Base-by-base conservation (phyloP, 2,797 vertebrate genomes). In the Leptodactylus fallax region DNA sequence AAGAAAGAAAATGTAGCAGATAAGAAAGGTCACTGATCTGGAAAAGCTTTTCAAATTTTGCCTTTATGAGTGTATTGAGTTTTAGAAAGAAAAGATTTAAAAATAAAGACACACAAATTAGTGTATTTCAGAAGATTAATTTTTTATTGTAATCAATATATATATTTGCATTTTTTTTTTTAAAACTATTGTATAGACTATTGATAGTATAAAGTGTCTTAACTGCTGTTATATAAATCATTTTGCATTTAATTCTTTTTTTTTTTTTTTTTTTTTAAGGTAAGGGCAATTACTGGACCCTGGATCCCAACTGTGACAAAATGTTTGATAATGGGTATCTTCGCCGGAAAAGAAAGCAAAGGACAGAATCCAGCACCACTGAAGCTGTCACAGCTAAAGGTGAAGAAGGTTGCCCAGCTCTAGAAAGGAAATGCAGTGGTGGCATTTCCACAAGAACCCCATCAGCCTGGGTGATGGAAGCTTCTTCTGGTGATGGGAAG, bases 291-390 rank as follows among this genome's bases (percentile, higher is more conserved):
- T 99, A 99, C 91, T 99, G 98, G 98, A 99, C 97, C 5, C 91
- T 99, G 89, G 98, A 99, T 90, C 96, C 98, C 14, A 99, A 99
- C 95, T 99, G 98, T 77, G 98, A 99, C 91, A 99, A 99, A 92
- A 99, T 99, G 98, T 99, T 99, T 86, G 98, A 99, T 92, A 99
- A 99, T 0, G 98, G 98, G 7, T 99, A 99, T 90, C 99, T 99
- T 92, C 96, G 98, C 1, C 90, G 98, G 89, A 99, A 99, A 88
- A 95, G 98, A 85, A 99, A 99, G 92, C 94, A 97, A 21, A 95
- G 97, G 21, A 96, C 97, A 0, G 98, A 98, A 81, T 93, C 95
- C 21, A 94, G 91, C 55, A 47, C 91, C n/a, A n/a, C n/a, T 0
- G 90, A 91, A 0, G 79, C 92, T 0, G 9, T 36, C 36, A 1